Conservation (phyloP, 2,888 invertebrate species). For the Leucoma salicis region DNA sequence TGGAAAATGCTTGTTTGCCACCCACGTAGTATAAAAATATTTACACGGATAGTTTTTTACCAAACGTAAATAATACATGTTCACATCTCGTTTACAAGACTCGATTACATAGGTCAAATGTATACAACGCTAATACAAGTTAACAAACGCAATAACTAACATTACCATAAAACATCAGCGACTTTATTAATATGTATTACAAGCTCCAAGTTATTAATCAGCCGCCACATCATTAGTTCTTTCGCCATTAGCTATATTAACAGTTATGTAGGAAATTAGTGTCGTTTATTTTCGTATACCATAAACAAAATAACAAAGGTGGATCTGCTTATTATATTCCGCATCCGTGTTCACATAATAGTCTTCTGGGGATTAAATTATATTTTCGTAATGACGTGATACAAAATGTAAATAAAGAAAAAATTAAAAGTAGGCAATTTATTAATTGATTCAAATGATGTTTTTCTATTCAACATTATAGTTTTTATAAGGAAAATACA, state of each 20-base stretch:
- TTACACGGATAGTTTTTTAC: no score
- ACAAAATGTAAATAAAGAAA: conserved; percentile 11
- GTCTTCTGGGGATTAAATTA: background rate
- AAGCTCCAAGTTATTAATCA: background rate
- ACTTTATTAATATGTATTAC: background rate
- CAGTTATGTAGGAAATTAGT: conserved; percentile 3
- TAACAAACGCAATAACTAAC: background rate
- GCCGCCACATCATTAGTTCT: background rate
- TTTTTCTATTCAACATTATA: conserved; percentile 22
- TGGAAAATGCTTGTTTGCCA: no score
- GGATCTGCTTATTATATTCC: conserved; percentile 2
- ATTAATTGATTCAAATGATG: conserved; percentile 26
- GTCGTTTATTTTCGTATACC: background rate
- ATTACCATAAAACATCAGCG: background rate
- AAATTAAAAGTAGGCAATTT: conserved; percentile 17
- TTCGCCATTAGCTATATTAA: background rate
- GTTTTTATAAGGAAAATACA: conserved; percentile 26
- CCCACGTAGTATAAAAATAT: no score
- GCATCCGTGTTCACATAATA: background rate
- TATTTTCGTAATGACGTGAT: background rate
- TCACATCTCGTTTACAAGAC: no score
- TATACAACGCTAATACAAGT: conserved; percentile 1
- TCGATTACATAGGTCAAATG: background rate
- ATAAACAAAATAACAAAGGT: conserved; percentile 4
- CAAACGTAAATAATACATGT: no score